Percentiles rank a stretch among this genome's conserved stretches.
Evolutionary conservation across 1,140 invertebrate species (phyloP).

Genomic region (Hesperophylax magnus): DNA sequence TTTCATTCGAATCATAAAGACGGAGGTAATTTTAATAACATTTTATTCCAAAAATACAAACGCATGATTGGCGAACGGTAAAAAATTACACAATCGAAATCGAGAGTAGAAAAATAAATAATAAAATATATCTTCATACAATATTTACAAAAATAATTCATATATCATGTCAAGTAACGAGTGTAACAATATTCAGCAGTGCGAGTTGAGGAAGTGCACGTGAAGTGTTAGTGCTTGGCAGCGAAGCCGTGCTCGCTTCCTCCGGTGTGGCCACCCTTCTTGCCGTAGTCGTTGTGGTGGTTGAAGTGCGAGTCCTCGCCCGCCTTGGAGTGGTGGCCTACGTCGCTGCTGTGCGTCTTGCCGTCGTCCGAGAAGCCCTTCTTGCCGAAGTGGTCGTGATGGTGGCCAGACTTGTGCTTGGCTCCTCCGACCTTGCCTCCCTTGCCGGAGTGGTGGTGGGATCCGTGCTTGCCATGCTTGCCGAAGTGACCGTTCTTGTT

Average conservation of each 20-base stretch:
- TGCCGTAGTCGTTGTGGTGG: slow-evolving; percentile 63
- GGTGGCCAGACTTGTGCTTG: slow-evolving; percentile 67
- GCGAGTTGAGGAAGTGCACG: too few species aligned
- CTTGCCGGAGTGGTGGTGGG: slow-evolving; percentile 66
- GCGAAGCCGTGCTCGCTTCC: slow-evolving; percentile 66
- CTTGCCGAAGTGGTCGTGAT: slow-evolving; percentile 65
- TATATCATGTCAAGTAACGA: slow-evolving; percentile 35
- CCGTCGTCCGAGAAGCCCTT: slow-evolving; percentile 68
- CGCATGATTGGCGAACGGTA: slow-evolving; percentile 6
- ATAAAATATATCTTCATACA: slow-evolving; percentile 15
- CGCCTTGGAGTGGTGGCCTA: slow-evolving; percentile 65
- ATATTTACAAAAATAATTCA: slow-evolving; percentile 32
- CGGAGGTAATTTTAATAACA: not conserved
- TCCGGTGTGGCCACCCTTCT: slow-evolving; percentile 61
- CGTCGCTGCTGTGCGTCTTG: slow-evolving; percentile 62
- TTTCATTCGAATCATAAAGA: not conserved
- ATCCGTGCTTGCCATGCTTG: slow-evolving; percentile 69
- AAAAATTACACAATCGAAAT: slow-evolving; percentile 19
- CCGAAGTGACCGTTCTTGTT: slow-evolving; percentile 76
- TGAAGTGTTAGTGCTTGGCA: slow-evolving; percentile 55
- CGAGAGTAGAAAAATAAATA: slow-evolving; percentile 27
- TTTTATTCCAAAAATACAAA: slow-evolving; percentile 38
- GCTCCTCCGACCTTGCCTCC: slow-evolving; percentile 69
- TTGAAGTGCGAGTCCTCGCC: slow-evolving; percentile 65
- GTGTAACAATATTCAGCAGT: slow-evolving; percentile 14